Evolutionary conservation across 1,140 invertebrate species (phyloP), one percentile per base, ranked within the genome.

Genomic region (Apocrypta bakeri): DNA sequence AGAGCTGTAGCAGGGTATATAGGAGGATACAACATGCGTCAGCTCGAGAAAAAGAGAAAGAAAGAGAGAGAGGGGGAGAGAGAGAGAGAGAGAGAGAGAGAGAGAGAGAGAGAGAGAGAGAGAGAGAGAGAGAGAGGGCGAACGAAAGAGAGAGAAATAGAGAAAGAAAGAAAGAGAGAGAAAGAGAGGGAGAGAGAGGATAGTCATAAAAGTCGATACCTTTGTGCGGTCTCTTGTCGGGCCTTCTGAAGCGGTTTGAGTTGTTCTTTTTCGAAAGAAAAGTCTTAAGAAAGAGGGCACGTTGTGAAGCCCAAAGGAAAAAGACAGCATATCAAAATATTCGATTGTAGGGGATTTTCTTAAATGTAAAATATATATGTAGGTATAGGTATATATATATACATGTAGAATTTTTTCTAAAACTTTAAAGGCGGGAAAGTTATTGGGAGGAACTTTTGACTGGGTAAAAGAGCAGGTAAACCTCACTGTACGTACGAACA

Each of bases 131-230:
- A 73, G 29, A 21, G 72, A 74, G 42, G n/a, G 69, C 3, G 69
- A 72, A 64, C 79, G 85, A 82, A 79, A 81, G 74, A 80, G 66
- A 80, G 79, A 84, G 84, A 85, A 83, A 85, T 83, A 74, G 42
- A n/a, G 42, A 85, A 84, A 84, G 87, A 86, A 83, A 86, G 83
- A 86, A 83, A 84, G 75, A 84, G 82, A 75, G 86, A 83, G 81
- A 82, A 75, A 84, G 82, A 83, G 81, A 68, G 33, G 42, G 76
- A 84, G 76, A 79, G 71, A 48, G 66, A 48, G 24, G 78, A 84
- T 66, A 14, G 72, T 77, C 77, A 84, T 86, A 87, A 88, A 88
- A 88, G 87, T 80, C 85, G 88, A 88, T 88, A 87, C 82, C 33
- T 85, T 83, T 84, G 81, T 81, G 80, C 79, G 78, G 84, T 84